These are phyloP conservation scores for Limosa lapponica DNA, from an alignment of 2,797 vertebrate genomes.

Conservation along the genomic window DNA sequence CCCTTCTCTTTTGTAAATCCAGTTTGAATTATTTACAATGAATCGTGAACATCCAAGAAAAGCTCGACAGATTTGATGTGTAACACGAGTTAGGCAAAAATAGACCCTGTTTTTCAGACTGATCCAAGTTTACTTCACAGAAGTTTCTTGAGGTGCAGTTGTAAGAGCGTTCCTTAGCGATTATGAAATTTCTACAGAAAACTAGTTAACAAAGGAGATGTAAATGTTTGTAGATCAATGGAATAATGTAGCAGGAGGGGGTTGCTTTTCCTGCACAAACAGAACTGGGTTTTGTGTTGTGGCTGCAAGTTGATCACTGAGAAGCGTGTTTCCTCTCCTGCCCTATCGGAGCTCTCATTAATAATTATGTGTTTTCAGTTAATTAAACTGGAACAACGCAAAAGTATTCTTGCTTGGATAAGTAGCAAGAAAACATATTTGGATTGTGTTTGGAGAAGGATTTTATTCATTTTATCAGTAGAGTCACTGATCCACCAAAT, in stretches of 20 bases:
- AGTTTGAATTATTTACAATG: slow-evolving; percentile 71
- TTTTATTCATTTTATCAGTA: slow-evolving; percentile 27
- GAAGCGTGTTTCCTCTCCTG: slow-evolving; percentile 31
- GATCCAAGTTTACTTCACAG: slow-evolving; percentile 56
- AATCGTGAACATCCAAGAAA: slow-evolving; percentile 55
- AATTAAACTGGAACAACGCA: slow-evolving; percentile 42
- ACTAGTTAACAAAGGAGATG: slow-evolving; percentile 81
- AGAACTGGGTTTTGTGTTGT: slow-evolving; percentile 61
- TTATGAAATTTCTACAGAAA: slow-evolving; percentile 79
- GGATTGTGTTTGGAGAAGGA: slow-evolving; percentile 11
- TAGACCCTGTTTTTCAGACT: slow-evolving; percentile 2
- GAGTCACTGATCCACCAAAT: slow-evolving; percentile 43
- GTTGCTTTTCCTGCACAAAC: slow-evolving; percentile 70
- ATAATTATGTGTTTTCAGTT: slow-evolving; percentile 52
- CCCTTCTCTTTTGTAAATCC: slow-evolving; percentile 68
- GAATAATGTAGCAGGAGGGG: slow-evolving; percentile 83
- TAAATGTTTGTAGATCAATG: slow-evolving; percentile 81
- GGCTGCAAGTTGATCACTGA: slow-evolving; percentile 56
- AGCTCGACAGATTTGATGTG: slow-evolving; percentile 51
- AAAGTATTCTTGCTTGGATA: slow-evolving; percentile 33
- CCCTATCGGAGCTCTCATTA: slow-evolving; percentile 1
- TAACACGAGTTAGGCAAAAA: slow-evolving; percentile 44
- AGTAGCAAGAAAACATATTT: slow-evolving; percentile 44
- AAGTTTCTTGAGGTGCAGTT: slow-evolving; percentile 63
- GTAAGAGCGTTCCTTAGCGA: slow-evolving; percentile 65